These are phyloP conservation scores for Arbacia lixula DNA, from an alignment of 53 echinoderm and acorn worm genomes.

Conservation along the genomic window DNA sequence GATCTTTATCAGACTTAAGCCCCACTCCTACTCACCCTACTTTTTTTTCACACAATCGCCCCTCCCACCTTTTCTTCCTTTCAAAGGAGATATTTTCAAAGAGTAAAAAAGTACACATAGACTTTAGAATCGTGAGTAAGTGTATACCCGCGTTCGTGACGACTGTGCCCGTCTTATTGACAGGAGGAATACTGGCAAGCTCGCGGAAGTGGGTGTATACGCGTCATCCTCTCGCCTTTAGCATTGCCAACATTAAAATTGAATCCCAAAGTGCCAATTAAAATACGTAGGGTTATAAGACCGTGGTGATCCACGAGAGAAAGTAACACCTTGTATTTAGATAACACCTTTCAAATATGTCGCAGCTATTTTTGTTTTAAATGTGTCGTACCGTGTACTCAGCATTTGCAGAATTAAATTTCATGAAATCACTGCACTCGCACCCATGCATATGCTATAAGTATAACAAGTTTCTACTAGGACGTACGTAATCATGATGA, in stretches of 20 bases:
- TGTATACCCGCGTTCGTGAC: slow-evolving; percentile 20
- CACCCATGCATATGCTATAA: too few species aligned
- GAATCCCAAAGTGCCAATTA: slow-evolving; percentile 13
- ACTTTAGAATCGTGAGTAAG: slow-evolving; percentile 8
- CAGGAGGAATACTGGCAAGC: slow-evolving; percentile 20
- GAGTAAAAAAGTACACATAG: slow-evolving; percentile 33
- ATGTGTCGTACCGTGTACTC: too few species aligned
- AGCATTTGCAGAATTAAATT: too few species aligned
- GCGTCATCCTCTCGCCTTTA: slow-evolving; percentile 1
- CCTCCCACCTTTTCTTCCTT: neutral
- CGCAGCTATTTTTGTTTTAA: too few species aligned
- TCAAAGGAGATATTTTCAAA: neutral
- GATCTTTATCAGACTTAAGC: too few species aligned
- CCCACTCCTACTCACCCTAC: neutral
- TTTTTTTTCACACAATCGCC: neutral
- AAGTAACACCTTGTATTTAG: too few species aligned
- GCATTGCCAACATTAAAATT: slow-evolving; percentile 5
- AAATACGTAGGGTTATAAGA: too few species aligned
- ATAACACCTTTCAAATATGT: too few species aligned
- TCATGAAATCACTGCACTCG: too few species aligned
- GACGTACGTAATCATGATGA: too few species aligned
- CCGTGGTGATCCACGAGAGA: too few species aligned
- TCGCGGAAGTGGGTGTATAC: slow-evolving; percentile 32
- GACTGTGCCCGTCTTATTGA: slow-evolving; percentile 24
- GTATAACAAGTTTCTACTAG: too few species aligned